phyloP scores from a whole-genome alignment of 2,888 invertebrate genomes.

The Drosophila anceps region DNA sequence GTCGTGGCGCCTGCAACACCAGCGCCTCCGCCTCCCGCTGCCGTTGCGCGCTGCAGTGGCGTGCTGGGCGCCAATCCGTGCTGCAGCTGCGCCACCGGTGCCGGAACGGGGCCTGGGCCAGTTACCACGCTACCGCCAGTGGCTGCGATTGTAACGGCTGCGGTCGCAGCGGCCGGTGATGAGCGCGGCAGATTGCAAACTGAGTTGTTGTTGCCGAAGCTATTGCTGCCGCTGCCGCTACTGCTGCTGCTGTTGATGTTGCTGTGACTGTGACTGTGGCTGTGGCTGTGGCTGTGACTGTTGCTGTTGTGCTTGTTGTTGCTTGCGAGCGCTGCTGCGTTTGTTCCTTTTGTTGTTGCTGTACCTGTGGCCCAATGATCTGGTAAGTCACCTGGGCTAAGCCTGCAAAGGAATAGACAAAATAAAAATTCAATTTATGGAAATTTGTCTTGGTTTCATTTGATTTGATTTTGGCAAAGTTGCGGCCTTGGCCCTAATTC shows the following conservation, averaged over 20 bases:
- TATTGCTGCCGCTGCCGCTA: constrained; percentile 34
- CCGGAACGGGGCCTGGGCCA: constrained; percentile 42
- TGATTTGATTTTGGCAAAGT: constrained; percentile 4
- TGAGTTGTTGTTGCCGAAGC: constrained; percentile 38
- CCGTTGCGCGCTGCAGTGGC: constrained; percentile 72
- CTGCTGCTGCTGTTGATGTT: constrained; percentile 37
- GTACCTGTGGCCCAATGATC: constrained; percentile 85
- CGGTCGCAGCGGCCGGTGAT: constrained; percentile 85
- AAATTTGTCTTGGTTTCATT: not conserved
- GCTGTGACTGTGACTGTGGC: constrained; percentile 14
- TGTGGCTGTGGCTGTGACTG: constrained; percentile 21
- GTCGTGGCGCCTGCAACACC: constrained; percentile 47
- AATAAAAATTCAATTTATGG: constrained; percentile 19
- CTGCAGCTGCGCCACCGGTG: constrained; percentile 56
- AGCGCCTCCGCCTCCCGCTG: constrained; percentile 53
- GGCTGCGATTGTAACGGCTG: constrained; percentile 83
- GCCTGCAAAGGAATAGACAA: constrained; percentile 87
- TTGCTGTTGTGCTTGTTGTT: constrained; percentile 31
- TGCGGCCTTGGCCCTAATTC: constrained; percentile 6
- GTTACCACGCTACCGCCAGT: constrained; percentile 66
- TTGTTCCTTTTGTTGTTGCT: constrained; percentile 63
- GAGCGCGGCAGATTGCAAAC: constrained; percentile 87
- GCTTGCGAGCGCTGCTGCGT: constrained; percentile 46
- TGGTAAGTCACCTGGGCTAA: constrained; percentile 95
- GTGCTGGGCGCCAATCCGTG: constrained; percentile 77